Evolutionary conservation across 1,140 invertebrate species (phyloP).

Genomic region (Lepidurus arcticus): DNA sequence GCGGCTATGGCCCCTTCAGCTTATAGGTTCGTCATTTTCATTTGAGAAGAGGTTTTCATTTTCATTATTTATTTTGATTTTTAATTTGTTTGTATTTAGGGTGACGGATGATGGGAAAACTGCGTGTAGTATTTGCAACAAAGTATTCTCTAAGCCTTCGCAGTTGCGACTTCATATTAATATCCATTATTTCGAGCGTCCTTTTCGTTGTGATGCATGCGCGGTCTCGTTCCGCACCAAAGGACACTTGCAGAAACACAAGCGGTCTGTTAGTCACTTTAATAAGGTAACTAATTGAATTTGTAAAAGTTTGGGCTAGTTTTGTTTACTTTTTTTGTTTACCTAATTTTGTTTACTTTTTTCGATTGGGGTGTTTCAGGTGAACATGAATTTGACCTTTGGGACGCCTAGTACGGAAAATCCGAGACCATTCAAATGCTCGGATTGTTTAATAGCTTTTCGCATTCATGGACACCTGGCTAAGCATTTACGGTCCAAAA

Average conservation of each 20-base stretch:
- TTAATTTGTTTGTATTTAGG: slow-evolving; percentile 40
- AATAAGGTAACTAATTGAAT: slow-evolving; percentile 63
- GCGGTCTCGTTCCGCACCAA: slow-evolving; percentile 84
- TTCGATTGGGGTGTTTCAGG: slow-evolving; percentile 40
- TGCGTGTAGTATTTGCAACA: slow-evolving; percentile 81
- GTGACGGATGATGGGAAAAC: slow-evolving; percentile 69
- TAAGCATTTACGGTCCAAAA: slow-evolving; percentile 92
- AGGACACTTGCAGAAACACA: slow-evolving; percentile 86
- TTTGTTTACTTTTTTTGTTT: background rate
- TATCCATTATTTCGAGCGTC: slow-evolving; percentile 90
- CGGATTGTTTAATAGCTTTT: slow-evolving; percentile 91
- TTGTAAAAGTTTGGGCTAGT: background rate
- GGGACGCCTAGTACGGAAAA: slow-evolving; percentile 77
- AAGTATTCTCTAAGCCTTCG: slow-evolving; percentile 81
- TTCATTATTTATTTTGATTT: no score
- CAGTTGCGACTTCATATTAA: slow-evolving; percentile 88
- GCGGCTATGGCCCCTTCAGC: slow-evolving; percentile 18
- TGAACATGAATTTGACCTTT: slow-evolving; percentile 77
- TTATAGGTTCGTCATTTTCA: background rate
- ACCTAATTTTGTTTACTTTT: background rate
- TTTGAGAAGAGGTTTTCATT: no score
- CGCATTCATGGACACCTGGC: slow-evolving; percentile 92
- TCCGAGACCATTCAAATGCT: slow-evolving; percentile 89
- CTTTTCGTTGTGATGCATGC: slow-evolving; percentile 84
- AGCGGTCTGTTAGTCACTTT: slow-evolving; percentile 79